These are phyloP conservation scores for Lasioglossum pauxillum DNA, from an alignment of 2,888 invertebrate genomes.

Conservation along the genomic window DNA sequence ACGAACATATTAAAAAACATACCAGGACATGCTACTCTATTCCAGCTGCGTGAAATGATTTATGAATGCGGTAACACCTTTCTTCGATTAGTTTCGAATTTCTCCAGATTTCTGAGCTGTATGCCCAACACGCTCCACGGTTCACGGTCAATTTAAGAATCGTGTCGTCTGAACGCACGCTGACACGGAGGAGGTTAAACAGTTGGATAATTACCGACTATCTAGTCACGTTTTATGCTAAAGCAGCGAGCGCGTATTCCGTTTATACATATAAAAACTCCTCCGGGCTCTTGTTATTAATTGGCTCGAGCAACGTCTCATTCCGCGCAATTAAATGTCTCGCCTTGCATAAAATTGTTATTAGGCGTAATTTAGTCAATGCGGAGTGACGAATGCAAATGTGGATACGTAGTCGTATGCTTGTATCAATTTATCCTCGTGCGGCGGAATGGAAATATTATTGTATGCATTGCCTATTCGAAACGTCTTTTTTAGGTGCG, in stretches of 20 bases:
- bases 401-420: background rate
- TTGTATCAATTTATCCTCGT: background rate
- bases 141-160: background rate
- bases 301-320: constrained; percentile 24
- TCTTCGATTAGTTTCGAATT: background rate
- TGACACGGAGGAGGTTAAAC: background rate
- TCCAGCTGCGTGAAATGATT: background rate
- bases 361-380: background rate
- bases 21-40: background rate
- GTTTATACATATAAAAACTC: constrained; percentile 35
- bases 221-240: constrained; percentile 36
- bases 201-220: constrained; percentile 40
- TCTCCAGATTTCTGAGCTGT: background rate
- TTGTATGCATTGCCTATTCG: background rate
- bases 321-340: constrained; percentile 19
- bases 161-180: background rate
- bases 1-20: background rate
- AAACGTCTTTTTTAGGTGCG: no score
- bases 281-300: constrained; percentile 16
- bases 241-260: constrained; percentile 22
- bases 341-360: constrained; percentile 6
- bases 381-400: background rate
- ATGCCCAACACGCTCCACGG: background rate
- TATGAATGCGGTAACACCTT: background rate
- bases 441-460: background rate